Percentiles rank a stretch among this genome's conserved stretches.
phyloP scores from a whole-genome alignment of 2,888 invertebrate species.

The Drosophila pseudotakahashii region DNA sequence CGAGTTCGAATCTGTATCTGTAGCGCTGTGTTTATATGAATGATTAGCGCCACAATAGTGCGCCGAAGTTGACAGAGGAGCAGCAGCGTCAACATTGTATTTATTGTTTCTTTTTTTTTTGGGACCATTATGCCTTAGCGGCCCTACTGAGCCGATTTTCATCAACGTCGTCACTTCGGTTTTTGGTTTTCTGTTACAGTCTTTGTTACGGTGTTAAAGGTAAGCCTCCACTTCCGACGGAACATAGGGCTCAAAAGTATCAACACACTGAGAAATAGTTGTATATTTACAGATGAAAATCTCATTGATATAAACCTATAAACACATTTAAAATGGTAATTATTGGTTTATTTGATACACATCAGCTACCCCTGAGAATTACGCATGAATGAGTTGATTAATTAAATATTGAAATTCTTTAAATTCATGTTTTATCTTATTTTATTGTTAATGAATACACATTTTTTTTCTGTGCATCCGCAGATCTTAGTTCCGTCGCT shows the following conservation, averaged over 20 bases:
- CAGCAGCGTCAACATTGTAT: conserved; percentile 13
- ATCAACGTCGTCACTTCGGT: conserved; percentile 57
- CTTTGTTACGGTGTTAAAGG: conserved; percentile 32
- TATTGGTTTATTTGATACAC: neutral
- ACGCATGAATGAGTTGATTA: neutral
- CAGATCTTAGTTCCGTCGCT: conserved; percentile 59
- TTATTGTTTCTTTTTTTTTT: conserved; percentile 7
- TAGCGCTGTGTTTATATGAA: conserved; percentile 43
- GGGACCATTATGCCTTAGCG: conserved; percentile 21
- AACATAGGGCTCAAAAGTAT: conserved; percentile 3
- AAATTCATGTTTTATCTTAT: too few relatives aligned
- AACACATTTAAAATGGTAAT: neutral
- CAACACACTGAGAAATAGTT: conserved; percentile 5
- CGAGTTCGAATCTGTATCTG: conserved; percentile 22
- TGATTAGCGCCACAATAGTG: conserved; percentile 38
- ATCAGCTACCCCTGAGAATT: neutral
- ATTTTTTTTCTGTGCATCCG: conserved; percentile 14
- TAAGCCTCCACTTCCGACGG: conserved; percentile 57
- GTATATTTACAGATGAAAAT: neutral
- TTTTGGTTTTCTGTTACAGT: conserved; percentile 29
- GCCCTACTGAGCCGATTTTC: conserved; percentile 51
- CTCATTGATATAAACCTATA: neutral
- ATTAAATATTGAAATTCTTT: neutral
- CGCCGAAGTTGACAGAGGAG: conserved; percentile 24
- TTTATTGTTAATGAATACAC: neutral